A percentile compares a stretch with the other conserved stretches of the same genome.
These are phyloP conservation scores for Drosophila infuscata DNA, from an alignment of 2,888 invertebrate species.

Conservation along the genomic window DNA sequence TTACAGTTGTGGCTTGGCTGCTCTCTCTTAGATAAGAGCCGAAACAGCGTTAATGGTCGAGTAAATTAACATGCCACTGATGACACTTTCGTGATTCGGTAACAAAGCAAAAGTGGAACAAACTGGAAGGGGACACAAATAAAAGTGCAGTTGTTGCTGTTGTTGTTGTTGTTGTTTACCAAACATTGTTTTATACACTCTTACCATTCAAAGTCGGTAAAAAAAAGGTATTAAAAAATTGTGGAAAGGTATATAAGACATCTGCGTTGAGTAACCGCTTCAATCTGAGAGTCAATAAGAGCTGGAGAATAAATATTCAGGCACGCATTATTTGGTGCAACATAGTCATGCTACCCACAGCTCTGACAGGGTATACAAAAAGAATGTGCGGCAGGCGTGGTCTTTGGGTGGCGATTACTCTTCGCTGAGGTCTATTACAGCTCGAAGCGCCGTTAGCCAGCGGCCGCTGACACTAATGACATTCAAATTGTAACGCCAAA, in stretches of 20 bases:
- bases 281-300: not conserved
- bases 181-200: not conserved
- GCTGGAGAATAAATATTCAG: not conserved
- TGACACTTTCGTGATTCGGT: conserved; percentile 67
- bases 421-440: conserved; percentile 21
- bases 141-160: conserved; percentile 12
- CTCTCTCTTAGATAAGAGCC: conserved; percentile 51
- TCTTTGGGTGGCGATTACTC: conserved; percentile 12
- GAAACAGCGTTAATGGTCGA: conserved; percentile 43
- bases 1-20: conserved; percentile 37
- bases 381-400: conserved; percentile 37
- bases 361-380: conserved; percentile 21
- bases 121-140: conserved; percentile 37
- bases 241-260: not conserved
- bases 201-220: not conserved
- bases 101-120: conserved; percentile 56
- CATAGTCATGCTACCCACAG: not conserved
- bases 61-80: conserved; percentile 52
- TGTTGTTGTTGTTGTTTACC: conserved; percentile 5
- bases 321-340: not conserved
- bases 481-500: conserved; percentile 77
- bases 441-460: conserved; percentile 65
- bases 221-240: not conserved
- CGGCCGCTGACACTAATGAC: conserved; percentile 76
- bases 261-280: not conserved